Conservation (phyloP, 2,888 invertebrate genomes). For the Nomada lathburiana region DNA sequence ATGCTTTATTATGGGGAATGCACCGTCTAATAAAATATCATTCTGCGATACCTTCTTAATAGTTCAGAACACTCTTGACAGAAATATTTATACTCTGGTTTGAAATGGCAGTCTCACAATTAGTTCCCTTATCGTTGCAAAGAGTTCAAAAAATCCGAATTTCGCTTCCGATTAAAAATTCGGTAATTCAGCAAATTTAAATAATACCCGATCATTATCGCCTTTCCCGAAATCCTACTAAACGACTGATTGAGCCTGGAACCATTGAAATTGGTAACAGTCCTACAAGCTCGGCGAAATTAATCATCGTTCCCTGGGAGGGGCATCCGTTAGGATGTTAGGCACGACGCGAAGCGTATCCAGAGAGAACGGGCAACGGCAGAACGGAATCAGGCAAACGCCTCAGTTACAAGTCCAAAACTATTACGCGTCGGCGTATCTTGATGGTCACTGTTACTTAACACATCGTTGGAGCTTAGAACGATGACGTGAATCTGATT, state of each 20-base stretch:
- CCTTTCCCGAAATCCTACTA: background rate
- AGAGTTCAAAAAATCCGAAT: too few species aligned
- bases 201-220: too few species aligned
- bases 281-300: constrained; percentile 24
- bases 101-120: too few species aligned
- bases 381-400: constrained; percentile 42
- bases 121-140: too few species aligned
- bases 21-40: too few species aligned
- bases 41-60: too few species aligned
- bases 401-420: constrained; percentile 13
- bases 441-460: constrained; percentile 34
- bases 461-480: constrained; percentile 14
- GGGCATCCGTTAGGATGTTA: constrained; percentile 55
- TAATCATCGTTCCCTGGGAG: constrained; percentile 34
- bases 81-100: too few species aligned
- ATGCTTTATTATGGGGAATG: background rate
- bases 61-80: too few species aligned
- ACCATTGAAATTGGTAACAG: too few species aligned
- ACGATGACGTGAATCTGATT: constrained; percentile 54
- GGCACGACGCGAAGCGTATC: constrained; percentile 47
- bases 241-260: background rate
- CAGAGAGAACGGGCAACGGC: constrained; percentile 31
- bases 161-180: too few species aligned
- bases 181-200: too few species aligned
- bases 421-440: constrained; percentile 23